Percentiles rank a stretch among this genome's conserved stretches.
Conservation (phyloP, 1,140 invertebrate genomes). For the Belonocnema kinseyi region DNA sequence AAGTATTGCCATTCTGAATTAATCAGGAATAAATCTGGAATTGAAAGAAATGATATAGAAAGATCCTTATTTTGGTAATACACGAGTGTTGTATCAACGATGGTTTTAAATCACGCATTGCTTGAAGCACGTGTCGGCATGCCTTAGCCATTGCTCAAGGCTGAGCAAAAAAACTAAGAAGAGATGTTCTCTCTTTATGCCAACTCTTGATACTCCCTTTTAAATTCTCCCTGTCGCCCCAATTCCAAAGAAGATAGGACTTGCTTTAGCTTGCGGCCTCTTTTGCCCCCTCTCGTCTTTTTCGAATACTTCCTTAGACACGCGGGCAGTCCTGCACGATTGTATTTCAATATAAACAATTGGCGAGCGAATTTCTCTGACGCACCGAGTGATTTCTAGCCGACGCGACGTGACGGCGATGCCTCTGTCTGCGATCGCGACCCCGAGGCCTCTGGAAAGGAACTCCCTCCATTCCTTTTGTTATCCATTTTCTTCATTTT, state of each 20-base stretch:
- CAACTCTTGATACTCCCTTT: conserved; percentile 34
- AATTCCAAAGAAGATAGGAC: conserved; percentile 40
- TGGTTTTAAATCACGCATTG: too few relatives aligned
- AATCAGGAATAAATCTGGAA: too few relatives aligned
- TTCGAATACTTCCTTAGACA: conserved; percentile 45
- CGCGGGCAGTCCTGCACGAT: conserved; percentile 64
- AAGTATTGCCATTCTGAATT: too few relatives aligned
- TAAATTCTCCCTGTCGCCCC: conserved; percentile 43
- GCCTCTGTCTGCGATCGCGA: conserved; percentile 67
- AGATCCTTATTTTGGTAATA: too few relatives aligned
- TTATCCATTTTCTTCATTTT: conserved; percentile 39
- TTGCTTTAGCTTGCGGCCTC: conserved; percentile 45
- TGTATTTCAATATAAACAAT: conserved; percentile 70
- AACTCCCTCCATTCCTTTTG: conserved; percentile 39
- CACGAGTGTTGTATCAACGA: too few relatives aligned
- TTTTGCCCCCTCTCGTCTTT: conserved; percentile 43
- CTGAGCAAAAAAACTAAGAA: background rate
- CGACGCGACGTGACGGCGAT: conserved; percentile 63
- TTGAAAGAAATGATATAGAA: too few relatives aligned
- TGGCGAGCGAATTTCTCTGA: conserved; percentile 64
- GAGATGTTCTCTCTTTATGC: background rate
- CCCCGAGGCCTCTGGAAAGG: conserved; percentile 48
- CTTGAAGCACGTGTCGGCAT: too few relatives aligned
- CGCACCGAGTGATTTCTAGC: conserved; percentile 67
- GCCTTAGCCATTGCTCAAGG: too few relatives aligned